A percentile compares a stretch with the other conserved stretches of the same genome.
These are phyloP conservation scores for Timandra comae DNA, from an alignment of 2,888 invertebrate genomes.

Conservation along the genomic window DNA sequence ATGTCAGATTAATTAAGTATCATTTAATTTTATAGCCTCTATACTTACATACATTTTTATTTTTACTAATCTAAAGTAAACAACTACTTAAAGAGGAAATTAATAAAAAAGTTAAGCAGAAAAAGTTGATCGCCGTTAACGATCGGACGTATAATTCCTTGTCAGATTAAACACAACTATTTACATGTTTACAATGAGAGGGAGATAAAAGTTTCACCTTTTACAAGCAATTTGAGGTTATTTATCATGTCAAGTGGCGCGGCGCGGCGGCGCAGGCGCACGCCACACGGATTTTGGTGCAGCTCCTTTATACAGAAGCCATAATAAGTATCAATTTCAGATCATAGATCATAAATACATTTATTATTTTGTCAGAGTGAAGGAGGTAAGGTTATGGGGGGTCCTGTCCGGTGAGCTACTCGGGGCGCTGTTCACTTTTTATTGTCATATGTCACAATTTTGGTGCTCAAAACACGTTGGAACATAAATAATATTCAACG, in stretches of 20 bases:
- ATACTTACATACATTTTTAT: not conserved
- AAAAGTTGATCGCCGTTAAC: conserved; percentile 25
- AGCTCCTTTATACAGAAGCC: conserved; percentile 74
- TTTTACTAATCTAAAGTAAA: not conserved
- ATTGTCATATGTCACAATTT: conserved; percentile 67
- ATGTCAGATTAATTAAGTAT: too few species aligned
- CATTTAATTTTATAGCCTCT: too few species aligned
- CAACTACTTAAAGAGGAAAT: not conserved
- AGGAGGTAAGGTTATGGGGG: conserved; percentile 58
- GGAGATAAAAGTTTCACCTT: conserved; percentile 64
- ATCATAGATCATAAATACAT: conserved; percentile 75
- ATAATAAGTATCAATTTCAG: conserved; percentile 76
- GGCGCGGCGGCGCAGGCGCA: conserved; percentile 34
- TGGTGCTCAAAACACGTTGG: conserved; percentile 44
- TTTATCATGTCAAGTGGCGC: conserved; percentile 57
- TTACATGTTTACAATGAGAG: conserved; percentile 60
- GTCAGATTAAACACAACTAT: conserved; percentile 65
- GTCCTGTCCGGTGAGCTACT: conserved; percentile 54
- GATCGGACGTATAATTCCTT: conserved; percentile 42
- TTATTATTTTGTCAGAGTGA: conserved; percentile 49
- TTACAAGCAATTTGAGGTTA: conserved; percentile 73
- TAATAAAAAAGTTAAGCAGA: not conserved
- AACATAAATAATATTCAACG: conserved; percentile 61
- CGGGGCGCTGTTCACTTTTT: conserved; percentile 64
- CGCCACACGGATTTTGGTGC: conserved; percentile 52